phyloP scores from a whole-genome alignment of 1,140 invertebrate genomes.

The Philotrypesis tridentata region DNA sequence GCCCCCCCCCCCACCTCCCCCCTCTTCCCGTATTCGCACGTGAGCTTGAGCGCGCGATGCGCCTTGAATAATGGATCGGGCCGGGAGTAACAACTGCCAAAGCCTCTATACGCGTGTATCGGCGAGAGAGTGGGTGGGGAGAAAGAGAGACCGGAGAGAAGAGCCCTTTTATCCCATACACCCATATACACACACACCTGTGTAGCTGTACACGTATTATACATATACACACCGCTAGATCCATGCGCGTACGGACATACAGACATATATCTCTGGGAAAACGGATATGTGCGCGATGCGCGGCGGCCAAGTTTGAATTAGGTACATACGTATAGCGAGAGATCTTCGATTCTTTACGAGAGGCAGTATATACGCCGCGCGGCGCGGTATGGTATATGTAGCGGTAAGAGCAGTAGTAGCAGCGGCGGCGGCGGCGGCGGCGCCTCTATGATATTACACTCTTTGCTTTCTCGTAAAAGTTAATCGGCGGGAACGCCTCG shows the following conservation, averaged over 20 bases:
- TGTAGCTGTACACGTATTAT: too few relatives aligned
- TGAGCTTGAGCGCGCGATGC: conserved; percentile 44
- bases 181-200: too few relatives aligned
- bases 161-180: not conserved
- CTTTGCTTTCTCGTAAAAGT: conserved; percentile 58
- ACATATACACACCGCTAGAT: too few relatives aligned
- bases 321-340: conserved; percentile 14
- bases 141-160: not conserved
- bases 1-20: not conserved
- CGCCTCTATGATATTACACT: conserved; percentile 1
- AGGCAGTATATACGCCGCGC: conserved; percentile 2
- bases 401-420: too few relatives aligned
- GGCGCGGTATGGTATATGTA: too few relatives aligned
- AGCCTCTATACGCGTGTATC: not conserved
- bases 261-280: not conserved
- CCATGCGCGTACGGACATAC: too few relatives aligned
- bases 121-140: too few relatives aligned
- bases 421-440: too few relatives aligned
- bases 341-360: too few relatives aligned
- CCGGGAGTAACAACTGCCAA: conserved; percentile 44
- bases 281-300: not conserved
- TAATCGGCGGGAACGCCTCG: conserved; percentile 52
- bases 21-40: conserved; percentile 37
- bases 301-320: too few relatives aligned
- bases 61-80: conserved; percentile 60